Base-by-base conservation (phyloP, 1,140 invertebrate genomes). In the Rhyzopertha dominica region DNA sequence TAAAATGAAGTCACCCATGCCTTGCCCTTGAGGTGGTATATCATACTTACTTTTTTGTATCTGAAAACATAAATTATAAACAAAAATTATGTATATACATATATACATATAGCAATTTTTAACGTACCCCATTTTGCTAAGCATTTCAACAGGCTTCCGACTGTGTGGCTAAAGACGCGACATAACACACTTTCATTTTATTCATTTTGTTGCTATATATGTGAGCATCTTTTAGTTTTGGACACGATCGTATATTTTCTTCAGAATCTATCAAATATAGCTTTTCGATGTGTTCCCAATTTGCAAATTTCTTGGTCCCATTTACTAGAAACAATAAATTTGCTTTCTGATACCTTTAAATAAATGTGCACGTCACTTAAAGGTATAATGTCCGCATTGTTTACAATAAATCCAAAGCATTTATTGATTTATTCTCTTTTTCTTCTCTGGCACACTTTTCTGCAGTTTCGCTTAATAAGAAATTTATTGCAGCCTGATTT, bases 281-380 rank as follows among this genome's bases (percentile, higher is more conserved):
- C 26, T 44, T 31, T 26, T 46, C 43, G n/a, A 55, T 28, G 8
- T 54, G 23, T 23, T 43, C 28, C 56, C 58, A 59, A 44, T 57
- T 55, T 24, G 54, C 56, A 13, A 31, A 40, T 31, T 35, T 46
- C 10, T 26, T 29, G 23, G 22, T 44, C 8, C 25, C 38, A 31
- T 60, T 26, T 18, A 28, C 14, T 4, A 5, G 25, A 35, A 45
- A 59, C 40, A 47, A 40, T 38, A 62, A 34, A 44, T 63, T 26
- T 47, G 64, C 58, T 66, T 62, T 16, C 61, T 20, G 4, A 63
- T 43, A 4, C 62, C 53, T 47, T 64, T 65, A 16, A 66, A 49
- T 10, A 67, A 36, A 37, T 67, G 62, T 63, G 63, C 23, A 57
- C 45, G 40, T 62, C 61, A 51, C 47, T 62, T 5, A 61, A 37